Evolutionary conservation across 2,888 invertebrate genomes (phyloP), one percentile per base, ranked within the genome.

Genomic region (Hirtodrosophila trivittata): DNA sequence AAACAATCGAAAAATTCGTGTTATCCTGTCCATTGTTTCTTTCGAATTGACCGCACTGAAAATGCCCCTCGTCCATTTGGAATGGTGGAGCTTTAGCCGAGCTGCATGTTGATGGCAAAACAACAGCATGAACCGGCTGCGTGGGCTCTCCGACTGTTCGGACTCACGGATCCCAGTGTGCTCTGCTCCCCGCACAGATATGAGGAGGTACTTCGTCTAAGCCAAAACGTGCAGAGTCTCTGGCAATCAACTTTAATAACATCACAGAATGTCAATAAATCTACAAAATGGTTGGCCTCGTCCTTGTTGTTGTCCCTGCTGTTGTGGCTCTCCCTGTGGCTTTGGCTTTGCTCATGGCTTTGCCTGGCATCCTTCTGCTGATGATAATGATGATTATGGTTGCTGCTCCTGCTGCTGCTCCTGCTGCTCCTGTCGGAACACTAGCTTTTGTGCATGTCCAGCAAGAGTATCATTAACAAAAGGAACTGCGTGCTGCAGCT

Each of bases 251-350:
- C 83, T 84, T 86, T 84, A 84, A 84, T 86, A 86, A 87, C 87
- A 88, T 87, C 87, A 87, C 87, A 88, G 87, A 87, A 87, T 88
- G 87, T 87, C 87, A 88, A 87, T 87, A 87, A 87, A 87, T 87
- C 87, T 88, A 84, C 74, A 87, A 84, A 87, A 87, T 84, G 74
- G 71, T 60, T 77, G 66, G 2, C 18, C 25, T 0, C 47, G 39
- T 49, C 73, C 51, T 47, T 68, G 49, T 58, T 59, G 62, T 58
- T 30, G 21, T 47, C 45, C 12, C 32, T 49, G 25, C 28, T 43
- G 49, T 41, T 35, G 13, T 18, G 33, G 38, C 33, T 55, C 13
- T 45, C 8, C 30, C 10, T 63, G 51, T 46, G 51, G 58, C 39
- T 56, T 39, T 21, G 30, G 33, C 46, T 3, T 21, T 21, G 18